Percentiles rank a stretch among this genome's conserved stretches.
Conservation (phyloP, 2,113 vertebrate genomes). For the Geococcyx californianus region DNA sequence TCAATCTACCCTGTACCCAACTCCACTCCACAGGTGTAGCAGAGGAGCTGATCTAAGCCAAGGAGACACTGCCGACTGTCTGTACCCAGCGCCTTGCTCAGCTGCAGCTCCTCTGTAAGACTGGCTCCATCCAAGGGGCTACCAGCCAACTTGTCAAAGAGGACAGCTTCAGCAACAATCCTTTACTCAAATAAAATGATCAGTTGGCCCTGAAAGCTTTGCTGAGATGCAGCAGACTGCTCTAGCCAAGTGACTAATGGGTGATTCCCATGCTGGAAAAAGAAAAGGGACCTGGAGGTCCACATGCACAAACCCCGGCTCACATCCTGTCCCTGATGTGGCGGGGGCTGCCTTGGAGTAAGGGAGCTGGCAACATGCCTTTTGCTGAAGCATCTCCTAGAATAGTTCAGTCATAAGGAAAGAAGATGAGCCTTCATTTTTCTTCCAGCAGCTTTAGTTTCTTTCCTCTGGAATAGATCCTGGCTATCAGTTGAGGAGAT, state of each 20-base stretch:
- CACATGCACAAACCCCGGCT: neutral
- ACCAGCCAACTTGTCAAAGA: neutral
- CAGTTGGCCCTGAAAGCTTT: neutral
- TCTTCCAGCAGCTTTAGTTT: constrained; percentile 31
- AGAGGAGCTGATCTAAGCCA: neutral
- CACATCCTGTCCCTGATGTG: constrained; percentile 40
- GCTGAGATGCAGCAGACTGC: neutral
- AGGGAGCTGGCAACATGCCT: constrained; percentile 37
- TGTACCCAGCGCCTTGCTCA: neutral
- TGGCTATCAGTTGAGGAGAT: constrained; percentile 37
- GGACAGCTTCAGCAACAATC: neutral
- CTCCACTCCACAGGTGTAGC: neutral
- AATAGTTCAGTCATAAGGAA: constrained; percentile 12
- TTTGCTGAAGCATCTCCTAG: constrained; percentile 28
- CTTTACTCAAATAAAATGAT: neutral
- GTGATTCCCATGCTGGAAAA: constrained; percentile 30
- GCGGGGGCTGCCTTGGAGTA: constrained; percentile 27
- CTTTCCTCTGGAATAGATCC: constrained; percentile 38
- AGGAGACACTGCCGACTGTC: neutral
- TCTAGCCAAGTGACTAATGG: neutral
- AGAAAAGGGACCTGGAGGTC: constrained; percentile 21
- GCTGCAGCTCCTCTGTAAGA: neutral
- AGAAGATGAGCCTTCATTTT: constrained; percentile 33
- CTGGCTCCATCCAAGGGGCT: neutral
- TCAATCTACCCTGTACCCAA: neutral